phyloP scores from a whole-genome alignment of 2,113 vertebrate genomes.

The Hippocampus comes region DNA sequence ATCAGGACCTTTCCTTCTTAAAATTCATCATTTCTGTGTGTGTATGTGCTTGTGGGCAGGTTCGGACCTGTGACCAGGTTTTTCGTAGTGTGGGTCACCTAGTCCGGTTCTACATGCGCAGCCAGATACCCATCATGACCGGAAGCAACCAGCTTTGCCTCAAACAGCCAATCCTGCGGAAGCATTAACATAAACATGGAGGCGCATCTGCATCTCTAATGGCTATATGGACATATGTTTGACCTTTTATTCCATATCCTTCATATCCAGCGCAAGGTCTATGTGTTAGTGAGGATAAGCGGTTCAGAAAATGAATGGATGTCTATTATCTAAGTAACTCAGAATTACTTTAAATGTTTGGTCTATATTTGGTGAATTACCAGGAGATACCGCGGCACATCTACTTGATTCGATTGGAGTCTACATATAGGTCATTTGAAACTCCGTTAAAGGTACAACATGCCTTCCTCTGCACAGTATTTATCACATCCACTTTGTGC shows the following conservation, averaged over 20 bases:
- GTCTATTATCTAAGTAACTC: too few relatives aligned
- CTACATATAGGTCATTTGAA: background rate
- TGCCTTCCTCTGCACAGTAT: background rate
- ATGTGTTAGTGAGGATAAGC: too few relatives aligned
- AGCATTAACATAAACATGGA: constrained; percentile 43
- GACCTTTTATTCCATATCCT: background rate
- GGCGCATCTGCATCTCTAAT: background rate
- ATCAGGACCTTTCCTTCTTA: background rate
- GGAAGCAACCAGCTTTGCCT: constrained; percentile 86
- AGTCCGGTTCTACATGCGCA: constrained; percentile 90
- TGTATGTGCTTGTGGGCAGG: constrained; percentile 61
- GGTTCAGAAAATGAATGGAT: too few relatives aligned
- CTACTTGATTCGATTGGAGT: background rate
- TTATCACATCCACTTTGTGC: background rate
- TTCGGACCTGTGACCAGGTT: constrained; percentile 86
- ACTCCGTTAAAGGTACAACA: background rate
- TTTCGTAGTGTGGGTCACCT: constrained; percentile 86
- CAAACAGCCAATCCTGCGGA: constrained; percentile 78
- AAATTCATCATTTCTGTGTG: background rate
- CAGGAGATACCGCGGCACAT: background rate
- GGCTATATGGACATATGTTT: background rate
- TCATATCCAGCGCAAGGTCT: background rate
- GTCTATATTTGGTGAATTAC: too few relatives aligned
- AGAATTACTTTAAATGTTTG: background rate
- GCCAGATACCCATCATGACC: constrained; percentile 84